Evolutionary conservation across 1,140 invertebrate species (phyloP).

Genomic region (Nasonia giraulti): DNA sequence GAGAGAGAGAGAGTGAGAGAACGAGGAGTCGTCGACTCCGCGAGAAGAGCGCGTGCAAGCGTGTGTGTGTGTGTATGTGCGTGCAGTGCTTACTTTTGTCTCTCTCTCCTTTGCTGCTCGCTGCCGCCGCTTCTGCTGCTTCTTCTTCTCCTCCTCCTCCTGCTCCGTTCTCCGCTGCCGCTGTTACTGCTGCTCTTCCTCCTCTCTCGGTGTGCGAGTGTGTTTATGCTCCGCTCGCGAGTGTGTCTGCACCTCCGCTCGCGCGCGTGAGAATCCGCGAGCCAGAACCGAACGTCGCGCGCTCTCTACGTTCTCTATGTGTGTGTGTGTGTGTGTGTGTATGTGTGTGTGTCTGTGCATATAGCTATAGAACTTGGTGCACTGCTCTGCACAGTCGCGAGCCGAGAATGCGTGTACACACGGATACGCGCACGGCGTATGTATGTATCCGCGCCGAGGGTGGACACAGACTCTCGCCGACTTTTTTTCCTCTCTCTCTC

Average conservation of each 20-base stretch:
- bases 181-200: neutral
- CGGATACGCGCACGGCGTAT: neutral
- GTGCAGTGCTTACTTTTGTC: constrained; percentile 25
- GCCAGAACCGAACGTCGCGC: neutral
- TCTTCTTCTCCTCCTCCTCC: neutral
- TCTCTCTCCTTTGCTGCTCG: constrained; percentile 12
- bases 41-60: constrained; percentile 18
- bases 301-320: neutral
- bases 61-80: neutral
- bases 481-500: too few relatives aligned
- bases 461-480: too few relatives aligned
- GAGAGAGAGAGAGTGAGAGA: too few relatives aligned
- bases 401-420: neutral
- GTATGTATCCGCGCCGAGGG: too few relatives aligned
- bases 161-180: neutral
- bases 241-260: too few relatives aligned
- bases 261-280: neutral
- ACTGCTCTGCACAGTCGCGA: too few relatives aligned
- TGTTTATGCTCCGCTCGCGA: neutral
- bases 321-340: neutral
- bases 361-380: too few relatives aligned
- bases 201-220: neutral
- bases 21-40: constrained; percentile 48
- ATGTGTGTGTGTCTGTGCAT: too few relatives aligned
- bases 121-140: neutral